Base-by-base conservation (phyloP, 1,140 invertebrate species). In the Zelostemma sp. region DNA sequence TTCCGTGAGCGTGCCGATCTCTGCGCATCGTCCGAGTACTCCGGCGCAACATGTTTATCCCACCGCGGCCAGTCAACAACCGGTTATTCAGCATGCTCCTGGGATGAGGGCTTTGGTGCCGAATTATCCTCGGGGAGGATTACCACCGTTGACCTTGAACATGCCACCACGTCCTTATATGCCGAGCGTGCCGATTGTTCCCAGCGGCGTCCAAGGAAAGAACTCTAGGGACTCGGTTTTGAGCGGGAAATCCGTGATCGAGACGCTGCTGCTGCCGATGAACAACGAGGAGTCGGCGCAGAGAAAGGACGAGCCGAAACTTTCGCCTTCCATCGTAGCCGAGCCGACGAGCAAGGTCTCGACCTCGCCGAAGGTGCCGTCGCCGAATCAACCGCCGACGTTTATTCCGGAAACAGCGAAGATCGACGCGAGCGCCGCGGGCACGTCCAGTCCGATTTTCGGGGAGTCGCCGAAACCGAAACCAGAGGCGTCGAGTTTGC, bases 341-440 rank as follows among this genome's bases (percentile, higher is more conserved):
- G 83, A 83, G 38, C 41, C 79, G 0, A 77, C 76, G 0, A 85
- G 77, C 43, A 85, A 85, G 45, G 78, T 81, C 0, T 85, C 84
- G 0, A 85, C 84, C 0, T 85, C 84, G 1, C 83, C 83, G 0
- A 86, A 86, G 18, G 80, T 85, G 9, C 83, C 84, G 0, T 85
- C 84, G 15, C 84, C 84, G 0, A 85, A 85, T 62, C 83, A 85
- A 25, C 84, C 84, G 3, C 82, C 84, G 0, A 85, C 82, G 0
- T 85, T 82, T 18, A 85, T 85, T 48, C 84, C 84, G 0, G 84
- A 85, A 66, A 85, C 83, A 0, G 84, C 84, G 0, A 86, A 85
- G 21, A 83, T 85, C 17, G 84, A 84, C 19, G 82, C 80, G 5
- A 81, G 53, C 19, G 76, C 83, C 0, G 76, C 84, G 0, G 72